Base-by-base conservation (phyloP, 2,888 invertebrate species). In the Chironomus tentans region DNA sequence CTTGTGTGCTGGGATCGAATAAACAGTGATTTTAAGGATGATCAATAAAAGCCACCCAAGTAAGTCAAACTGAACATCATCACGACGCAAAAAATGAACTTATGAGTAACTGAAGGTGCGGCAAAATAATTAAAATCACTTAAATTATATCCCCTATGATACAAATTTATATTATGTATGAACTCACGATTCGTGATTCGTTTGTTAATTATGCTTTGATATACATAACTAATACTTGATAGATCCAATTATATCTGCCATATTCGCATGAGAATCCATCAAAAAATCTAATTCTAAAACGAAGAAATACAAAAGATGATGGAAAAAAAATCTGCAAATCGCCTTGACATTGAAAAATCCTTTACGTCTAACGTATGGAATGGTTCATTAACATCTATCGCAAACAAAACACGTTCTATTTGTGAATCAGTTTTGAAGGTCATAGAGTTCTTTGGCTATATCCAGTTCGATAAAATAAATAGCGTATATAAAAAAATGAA, bases 351-450 rank as follows among this genome's bases (percentile, higher is more conserved):
- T 71, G 70, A 71, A 71, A 71, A 71, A 48, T 48, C 71, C 71
- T 71, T 71, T 71, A 48, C 12, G 21, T 70, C 70, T 70, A 70
- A 70, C 70, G 70, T 48, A 46, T 56, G 4, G 71, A 71, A 48
- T 71, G 50, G 71, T 71, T 71, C 71, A 71, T 71, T 71, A 71
- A 71, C 71, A 71, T 50, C 50, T 13, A 46, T 28, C 15, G n/a
- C 68, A 38, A 68, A 71, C 71, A 71, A 38, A 68, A 71, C 71
- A 71, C 21, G 71, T 71, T 71, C 71, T 71, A 71, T 71, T 71
- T 71, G 71, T 50, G 71, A 48, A 71, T 48, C 56, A 38, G n/a
- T 71, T 15, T 71, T 71, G 56, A 71, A 71, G 71, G 71, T 71
- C 56, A 50, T n/a, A 65, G 56, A 50, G 50, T 71, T 71, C 71